Base-by-base conservation (phyloP, 2,888 invertebrate genomes). In the Lasioglossum leucozonium region DNA sequence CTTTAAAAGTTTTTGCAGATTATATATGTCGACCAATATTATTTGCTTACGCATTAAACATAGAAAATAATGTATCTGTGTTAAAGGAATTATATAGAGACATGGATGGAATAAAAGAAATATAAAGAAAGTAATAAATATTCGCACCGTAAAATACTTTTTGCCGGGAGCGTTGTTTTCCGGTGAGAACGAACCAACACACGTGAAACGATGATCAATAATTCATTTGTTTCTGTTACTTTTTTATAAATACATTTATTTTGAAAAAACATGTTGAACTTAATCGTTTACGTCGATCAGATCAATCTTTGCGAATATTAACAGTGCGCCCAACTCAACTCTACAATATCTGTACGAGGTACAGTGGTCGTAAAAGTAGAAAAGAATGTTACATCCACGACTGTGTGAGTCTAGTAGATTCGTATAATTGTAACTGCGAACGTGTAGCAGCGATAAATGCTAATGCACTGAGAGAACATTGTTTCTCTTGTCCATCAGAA, bases 171-270 rank as follows among this genome's bases (percentile, higher is more conserved):
- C n/a, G 11, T n/a, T 55, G 5, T 47, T 55, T n/a, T n/a, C n/a
- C 22, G n/a, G 13, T 30, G 30, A 16, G 26, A 34, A 47, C 40
- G 11, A 67, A 73, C 40, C 0, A 80, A 79, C 51, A 22, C 40
- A 22, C 37, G 44, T 42, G 55, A 71, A 55, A 37, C 13, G 22
- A 74, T 55, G 40, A 51, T 40, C 2, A 79, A 87, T 58, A 73
- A 84, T 81, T n/a, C 62, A 55, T 58, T 69, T 51, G 58, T 74
- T 71, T 47, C 34, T 67, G n/a, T n/a, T 51, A 40, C 77, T 85
- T 90, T 87, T 82, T 89, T 90, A 88, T 89, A 91, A 92, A 92
- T 90, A 92, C 86, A 88, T 89, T 92, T 91, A 89, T 87, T 91
- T 87, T 86, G 77, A 77, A 91, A 91, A 81, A 90, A 90, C 83